Evolutionary conservation across 2,888 invertebrate genomes (phyloP).

Genomic region (Ophraella communa): DNA sequence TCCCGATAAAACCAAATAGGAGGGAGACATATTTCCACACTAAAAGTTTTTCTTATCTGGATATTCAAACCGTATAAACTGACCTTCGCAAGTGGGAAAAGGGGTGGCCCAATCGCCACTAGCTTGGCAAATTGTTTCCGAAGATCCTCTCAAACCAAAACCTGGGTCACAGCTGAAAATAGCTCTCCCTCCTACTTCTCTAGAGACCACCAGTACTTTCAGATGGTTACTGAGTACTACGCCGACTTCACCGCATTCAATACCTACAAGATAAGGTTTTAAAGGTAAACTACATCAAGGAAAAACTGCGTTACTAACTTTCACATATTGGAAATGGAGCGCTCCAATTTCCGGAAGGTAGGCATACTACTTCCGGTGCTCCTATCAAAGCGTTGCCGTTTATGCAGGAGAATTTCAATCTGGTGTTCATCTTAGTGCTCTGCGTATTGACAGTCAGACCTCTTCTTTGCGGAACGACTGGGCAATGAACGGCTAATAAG

Average conservation of each 20-base stretch:
- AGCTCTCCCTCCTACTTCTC: slow-evolving; percentile 81
- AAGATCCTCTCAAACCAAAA: slow-evolving; percentile 76
- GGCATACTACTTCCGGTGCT: slow-evolving; percentile 73
- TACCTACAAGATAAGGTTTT: too few relatives aligned
- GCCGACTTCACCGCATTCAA: slow-evolving; percentile 81
- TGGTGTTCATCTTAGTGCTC: slow-evolving; percentile 77
- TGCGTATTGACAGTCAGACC: slow-evolving; percentile 76
- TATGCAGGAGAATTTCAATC: slow-evolving; percentile 76
- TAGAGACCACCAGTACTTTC: slow-evolving; percentile 75
- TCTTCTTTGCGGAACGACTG: slow-evolving; percentile 73
- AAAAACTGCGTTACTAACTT: too few relatives aligned
- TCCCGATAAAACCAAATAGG: slow-evolving; percentile 20
- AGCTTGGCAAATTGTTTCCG: slow-evolving; percentile 77
- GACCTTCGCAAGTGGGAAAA: slow-evolving; percentile 77
- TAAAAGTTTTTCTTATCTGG: slow-evolving; percentile 8
- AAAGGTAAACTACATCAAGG: too few relatives aligned
- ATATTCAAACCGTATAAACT: slow-evolving; percentile 35
- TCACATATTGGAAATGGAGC: slow-evolving; percentile 82
- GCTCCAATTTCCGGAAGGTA: slow-evolving; percentile 89
- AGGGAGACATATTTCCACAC: slow-evolving; percentile 11
- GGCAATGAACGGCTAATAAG: slow-evolving; percentile 85
- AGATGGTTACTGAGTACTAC: slow-evolving; percentile 65
- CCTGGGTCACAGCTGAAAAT: slow-evolving; percentile 82
- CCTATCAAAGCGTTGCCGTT: slow-evolving; percentile 84
- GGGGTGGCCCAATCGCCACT: slow-evolving; percentile 82